Evolutionary conservation across 2,797 vertebrate species (phyloP).

Genomic region (Prunella strophiata): DNA sequence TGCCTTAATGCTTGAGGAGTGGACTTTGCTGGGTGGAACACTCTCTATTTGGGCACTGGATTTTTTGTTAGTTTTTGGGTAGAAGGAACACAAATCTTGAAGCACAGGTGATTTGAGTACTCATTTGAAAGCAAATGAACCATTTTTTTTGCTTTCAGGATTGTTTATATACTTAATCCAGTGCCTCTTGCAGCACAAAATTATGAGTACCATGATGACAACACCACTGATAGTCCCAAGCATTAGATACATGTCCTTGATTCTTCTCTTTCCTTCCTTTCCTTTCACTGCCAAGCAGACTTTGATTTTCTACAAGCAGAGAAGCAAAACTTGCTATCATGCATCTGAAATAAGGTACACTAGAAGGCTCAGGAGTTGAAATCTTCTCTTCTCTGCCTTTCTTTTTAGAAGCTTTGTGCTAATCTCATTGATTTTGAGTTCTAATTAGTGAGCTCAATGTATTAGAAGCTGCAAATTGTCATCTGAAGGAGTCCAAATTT

Average conservation of each 20-base stretch:
- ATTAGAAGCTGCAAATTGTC: not conserved
- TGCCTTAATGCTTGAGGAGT: not conserved
- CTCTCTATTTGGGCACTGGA: not conserved
- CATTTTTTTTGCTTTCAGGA: rapidly evolving
- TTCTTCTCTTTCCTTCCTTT: not conserved
- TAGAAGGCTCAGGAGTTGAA: not conserved
- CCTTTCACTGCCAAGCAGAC: not conserved
- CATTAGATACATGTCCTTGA: not conserved
- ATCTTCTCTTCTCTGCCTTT: not conserved
- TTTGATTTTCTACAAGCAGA: not conserved
- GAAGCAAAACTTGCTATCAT: not conserved
- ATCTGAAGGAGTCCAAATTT: not conserved
- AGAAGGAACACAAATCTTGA: not conserved
- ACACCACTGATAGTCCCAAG: not conserved
- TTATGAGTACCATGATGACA: not conserved
- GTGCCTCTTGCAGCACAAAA: not conserved
- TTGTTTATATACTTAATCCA: not conserved
- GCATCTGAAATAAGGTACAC: not conserved
- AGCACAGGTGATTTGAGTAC: not conserved
- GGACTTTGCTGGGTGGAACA: not conserved
- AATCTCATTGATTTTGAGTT: not conserved
- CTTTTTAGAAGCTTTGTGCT: not conserved
- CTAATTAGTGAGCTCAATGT: not conserved
- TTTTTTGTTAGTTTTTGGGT: not conserved
- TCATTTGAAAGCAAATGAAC: not conserved